phyloP scores from a whole-genome alignment of 1,140 invertebrate genomes.

The Diabrotica virgifera region DNA sequence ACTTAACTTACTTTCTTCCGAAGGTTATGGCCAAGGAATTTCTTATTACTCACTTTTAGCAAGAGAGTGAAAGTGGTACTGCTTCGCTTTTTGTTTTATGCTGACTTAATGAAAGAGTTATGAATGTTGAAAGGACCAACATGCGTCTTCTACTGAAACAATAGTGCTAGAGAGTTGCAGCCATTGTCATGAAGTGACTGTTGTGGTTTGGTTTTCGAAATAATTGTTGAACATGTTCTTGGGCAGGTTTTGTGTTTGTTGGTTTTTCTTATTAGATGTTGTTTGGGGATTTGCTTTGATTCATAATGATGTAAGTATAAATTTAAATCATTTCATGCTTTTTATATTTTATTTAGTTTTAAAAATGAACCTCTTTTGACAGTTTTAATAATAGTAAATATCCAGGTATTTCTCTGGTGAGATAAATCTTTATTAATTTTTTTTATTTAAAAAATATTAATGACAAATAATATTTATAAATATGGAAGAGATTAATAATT shows the following conservation, averaged over 20 bases:
- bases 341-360: no score
- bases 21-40: slow-evolving; percentile 21
- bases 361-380: no score
- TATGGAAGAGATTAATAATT: no score
- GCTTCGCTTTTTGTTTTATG: background rate
- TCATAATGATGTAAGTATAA: background rate
- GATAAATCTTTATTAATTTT: no score
- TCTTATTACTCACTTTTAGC: slow-evolving; percentile 15
- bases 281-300: background rate
- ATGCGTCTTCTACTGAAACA: background rate
- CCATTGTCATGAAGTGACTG: background rate
- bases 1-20: slow-evolving; percentile 18
- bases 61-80: slow-evolving; percentile 17
- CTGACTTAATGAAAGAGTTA: background rate
- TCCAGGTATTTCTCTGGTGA: no score
- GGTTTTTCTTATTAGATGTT: background rate
- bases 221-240: background rate
- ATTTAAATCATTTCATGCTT: no score
- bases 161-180: no score
- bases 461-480: no score
- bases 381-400: no score
- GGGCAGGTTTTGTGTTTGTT: background rate
- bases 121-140: background rate
- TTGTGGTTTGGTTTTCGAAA: background rate
- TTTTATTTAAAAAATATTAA: no score